Conservation (phyloP, 1,140 invertebrate genomes). For the Temnothorax longispinosus region DNA sequence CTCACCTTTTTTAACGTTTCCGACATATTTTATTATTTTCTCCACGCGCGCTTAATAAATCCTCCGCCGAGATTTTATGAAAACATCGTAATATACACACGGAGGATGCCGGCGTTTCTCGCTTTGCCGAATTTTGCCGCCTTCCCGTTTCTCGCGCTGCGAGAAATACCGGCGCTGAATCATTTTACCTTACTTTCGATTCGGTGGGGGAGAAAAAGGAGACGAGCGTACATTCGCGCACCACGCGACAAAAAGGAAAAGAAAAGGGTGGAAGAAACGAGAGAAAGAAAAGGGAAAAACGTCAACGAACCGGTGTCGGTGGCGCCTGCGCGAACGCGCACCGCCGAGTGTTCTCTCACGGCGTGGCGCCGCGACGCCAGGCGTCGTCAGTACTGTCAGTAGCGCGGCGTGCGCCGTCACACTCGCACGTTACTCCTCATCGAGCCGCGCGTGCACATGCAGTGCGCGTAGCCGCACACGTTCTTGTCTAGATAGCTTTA, state of each 20-base stretch:
- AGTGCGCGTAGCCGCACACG: conserved; percentile 63
- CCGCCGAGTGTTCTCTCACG: conserved; percentile 63
- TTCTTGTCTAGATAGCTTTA: neutral
- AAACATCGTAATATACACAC: conserved; percentile 53
- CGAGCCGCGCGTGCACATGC: conserved; percentile 67
- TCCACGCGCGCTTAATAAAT: conserved; percentile 53
- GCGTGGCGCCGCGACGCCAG: conserved; percentile 78
- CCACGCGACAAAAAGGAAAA: conserved; percentile 26
- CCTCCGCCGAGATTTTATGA: conserved; percentile 50
- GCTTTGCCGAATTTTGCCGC: conserved; percentile 43
- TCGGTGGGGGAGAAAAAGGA: neutral
- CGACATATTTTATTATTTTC: conserved; percentile 51
- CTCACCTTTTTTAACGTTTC: conserved; percentile 2
- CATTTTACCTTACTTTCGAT: conserved; percentile 58
- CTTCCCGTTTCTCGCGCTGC: conserved; percentile 7
- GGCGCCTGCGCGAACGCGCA: conserved; percentile 79
- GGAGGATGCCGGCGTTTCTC: conserved; percentile 41
- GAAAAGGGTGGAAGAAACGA: neutral
- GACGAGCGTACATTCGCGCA: neutral
- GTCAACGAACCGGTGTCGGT: conserved; percentile 51
- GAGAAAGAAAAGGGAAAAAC: conserved; percentile 56
- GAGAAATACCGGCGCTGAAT: conserved; percentile 48
- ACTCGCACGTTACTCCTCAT: conserved; percentile 80
- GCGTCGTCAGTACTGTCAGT: conserved; percentile 84
- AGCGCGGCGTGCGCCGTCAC: conserved; percentile 85